Conservation (phyloP, 2,113 vertebrate genomes). For the Danionella cerebrum region DNA sequence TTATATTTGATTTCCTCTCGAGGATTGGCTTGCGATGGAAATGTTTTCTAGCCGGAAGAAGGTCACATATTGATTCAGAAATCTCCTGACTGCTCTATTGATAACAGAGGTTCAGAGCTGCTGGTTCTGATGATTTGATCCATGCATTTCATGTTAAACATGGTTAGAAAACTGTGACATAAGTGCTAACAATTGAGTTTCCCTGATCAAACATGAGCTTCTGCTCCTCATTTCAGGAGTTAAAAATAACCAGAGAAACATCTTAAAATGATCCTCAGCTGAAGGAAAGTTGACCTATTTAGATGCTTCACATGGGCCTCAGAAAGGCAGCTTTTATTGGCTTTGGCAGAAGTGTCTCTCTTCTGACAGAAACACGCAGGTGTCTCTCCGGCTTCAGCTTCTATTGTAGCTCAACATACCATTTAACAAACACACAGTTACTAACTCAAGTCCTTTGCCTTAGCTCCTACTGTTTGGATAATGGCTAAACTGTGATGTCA, state of each 20-base stretch:
- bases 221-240: background rate
- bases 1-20: background rate
- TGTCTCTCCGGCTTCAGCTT: background rate
- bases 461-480: slow-evolving; percentile 21
- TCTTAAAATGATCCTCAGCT: background rate
- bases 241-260: background rate
- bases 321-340: background rate
- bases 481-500: slow-evolving; percentile 57
- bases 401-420: background rate
- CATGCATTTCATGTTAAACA: background rate
- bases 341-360: background rate
- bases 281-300: background rate
- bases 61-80: background rate
- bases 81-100: background rate
- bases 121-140: background rate
- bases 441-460: background rate
- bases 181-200: background rate
- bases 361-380: background rate
- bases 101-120: background rate
- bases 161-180: background rate
- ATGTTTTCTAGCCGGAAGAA: background rate
- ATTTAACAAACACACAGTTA: background rate
- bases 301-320: background rate
- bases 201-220: background rate
- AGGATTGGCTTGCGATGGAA: background rate